Conservation (phyloP, 2,113 vertebrate species). For the Vulpes vulpes region DNA sequence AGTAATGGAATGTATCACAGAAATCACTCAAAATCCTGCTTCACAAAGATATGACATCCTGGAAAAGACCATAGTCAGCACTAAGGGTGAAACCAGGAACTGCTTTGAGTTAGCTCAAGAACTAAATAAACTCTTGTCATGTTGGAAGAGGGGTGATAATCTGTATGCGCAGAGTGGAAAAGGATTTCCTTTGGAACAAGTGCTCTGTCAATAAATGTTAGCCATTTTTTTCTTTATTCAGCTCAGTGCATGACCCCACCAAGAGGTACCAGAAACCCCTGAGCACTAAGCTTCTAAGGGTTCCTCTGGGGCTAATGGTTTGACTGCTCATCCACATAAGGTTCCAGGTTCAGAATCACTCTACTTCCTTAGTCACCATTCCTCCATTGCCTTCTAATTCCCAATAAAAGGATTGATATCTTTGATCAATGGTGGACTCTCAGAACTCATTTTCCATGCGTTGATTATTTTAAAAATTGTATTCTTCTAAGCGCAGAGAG, state of each 20-base stretch:
- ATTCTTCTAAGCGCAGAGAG: background rate
- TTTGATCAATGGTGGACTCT: background rate
- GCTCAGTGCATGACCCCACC: background rate
- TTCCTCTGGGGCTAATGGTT: background rate
- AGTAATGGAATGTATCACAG: background rate
- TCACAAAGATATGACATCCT: background rate
- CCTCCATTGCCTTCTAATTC: background rate
- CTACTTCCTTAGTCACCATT: background rate
- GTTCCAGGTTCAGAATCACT: background rate
- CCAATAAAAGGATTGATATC: background rate
- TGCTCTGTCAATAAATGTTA: background rate
- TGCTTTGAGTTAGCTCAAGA: background rate
- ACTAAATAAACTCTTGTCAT: background rate
- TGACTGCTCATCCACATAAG: background rate
- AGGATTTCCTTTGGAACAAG: background rate
- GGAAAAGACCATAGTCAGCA: background rate
- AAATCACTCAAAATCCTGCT: background rate
- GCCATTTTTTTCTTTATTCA: background rate
- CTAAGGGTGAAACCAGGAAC: background rate
- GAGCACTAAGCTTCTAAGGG: background rate
- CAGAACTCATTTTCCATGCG: background rate
- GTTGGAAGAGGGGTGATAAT: background rate
- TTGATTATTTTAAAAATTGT: constrained; percentile 18
- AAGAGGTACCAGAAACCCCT: background rate
- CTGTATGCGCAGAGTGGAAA: background rate